Evolutionary conservation across 2,113 vertebrate species (phyloP).

Genomic region (Agapornis roseicollis): DNA sequence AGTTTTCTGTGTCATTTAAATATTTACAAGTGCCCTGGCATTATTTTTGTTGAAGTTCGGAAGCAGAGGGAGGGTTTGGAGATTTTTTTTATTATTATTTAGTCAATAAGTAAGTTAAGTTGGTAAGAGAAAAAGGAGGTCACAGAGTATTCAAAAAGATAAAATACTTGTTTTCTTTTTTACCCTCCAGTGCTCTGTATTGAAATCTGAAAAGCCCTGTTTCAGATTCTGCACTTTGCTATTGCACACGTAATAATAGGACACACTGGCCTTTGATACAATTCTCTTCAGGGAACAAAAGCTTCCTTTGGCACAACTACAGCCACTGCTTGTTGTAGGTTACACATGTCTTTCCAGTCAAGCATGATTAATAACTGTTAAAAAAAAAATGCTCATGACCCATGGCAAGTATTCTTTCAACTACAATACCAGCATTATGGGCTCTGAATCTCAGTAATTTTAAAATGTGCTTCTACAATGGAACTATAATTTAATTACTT

Average conservation of each 20-base stretch:
- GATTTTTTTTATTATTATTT: neutral
- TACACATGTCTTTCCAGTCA: constrained; percentile 69
- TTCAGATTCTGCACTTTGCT: constrained; percentile 51
- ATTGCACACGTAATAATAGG: constrained; percentile 58
- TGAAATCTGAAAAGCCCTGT: constrained; percentile 54
- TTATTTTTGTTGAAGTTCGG: neutral
- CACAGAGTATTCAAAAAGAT: neutral
- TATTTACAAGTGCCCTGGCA: neutral
- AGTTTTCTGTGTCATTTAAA: neutral
- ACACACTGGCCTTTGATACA: constrained; percentile 69
- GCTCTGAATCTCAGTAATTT: constrained; percentile 64
- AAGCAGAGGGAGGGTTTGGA: neutral
- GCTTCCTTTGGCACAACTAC: constrained; percentile 65
- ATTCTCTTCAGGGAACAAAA: constrained; percentile 67
- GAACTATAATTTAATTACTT: constrained; percentile 73
- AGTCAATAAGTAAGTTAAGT: constrained; percentile 17
- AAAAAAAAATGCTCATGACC: constrained; percentile 66
- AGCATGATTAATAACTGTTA: constrained; percentile 70
- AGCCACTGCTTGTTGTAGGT: constrained; percentile 66
- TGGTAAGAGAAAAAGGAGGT: constrained; percentile 43
- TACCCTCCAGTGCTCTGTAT: constrained; percentile 17
- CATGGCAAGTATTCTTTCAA: constrained; percentile 70
- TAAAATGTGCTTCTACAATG: constrained; percentile 69
- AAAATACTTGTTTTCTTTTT: constrained; percentile 57
- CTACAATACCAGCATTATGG: constrained; percentile 68